These are phyloP conservation scores for Capromys pilorides DNA, from an alignment of 2,797 vertebrate genomes.

Conservation along the genomic window DNA sequence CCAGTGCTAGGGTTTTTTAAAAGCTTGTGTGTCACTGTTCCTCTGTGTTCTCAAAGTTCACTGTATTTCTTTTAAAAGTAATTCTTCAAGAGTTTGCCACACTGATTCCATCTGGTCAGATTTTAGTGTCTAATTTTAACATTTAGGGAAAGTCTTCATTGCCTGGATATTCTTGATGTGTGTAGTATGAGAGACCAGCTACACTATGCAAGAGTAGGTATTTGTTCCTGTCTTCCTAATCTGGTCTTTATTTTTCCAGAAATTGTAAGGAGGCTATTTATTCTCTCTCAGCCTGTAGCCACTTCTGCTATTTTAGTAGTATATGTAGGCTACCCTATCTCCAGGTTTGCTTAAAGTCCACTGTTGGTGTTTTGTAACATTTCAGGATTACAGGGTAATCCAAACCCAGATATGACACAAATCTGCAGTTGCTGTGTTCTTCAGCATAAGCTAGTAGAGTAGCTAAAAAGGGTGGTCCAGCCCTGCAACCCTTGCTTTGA, in stretches of 20 bases:
- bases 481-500: not conserved
- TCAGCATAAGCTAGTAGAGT: not conserved
- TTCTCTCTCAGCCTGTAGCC: not conserved
- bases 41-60: not conserved
- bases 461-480: not conserved
- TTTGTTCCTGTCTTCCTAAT: not conserved
- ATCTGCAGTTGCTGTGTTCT: not conserved
- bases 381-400: not conserved
- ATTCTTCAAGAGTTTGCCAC: not conserved
- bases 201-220: not conserved
- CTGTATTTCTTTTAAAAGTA: not conserved
- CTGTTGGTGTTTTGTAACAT: not conserved
- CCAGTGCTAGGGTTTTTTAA: not conserved
- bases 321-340: not conserved
- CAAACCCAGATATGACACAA: not conserved
- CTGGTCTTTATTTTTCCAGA: not conserved
- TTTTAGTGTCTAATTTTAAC: not conserved
- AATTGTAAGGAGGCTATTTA: not conserved
- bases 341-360: not conserved
- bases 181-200: not conserved
- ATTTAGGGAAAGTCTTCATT: not conserved
- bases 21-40: not conserved
- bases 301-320: not conserved
- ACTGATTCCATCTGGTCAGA: not conserved
- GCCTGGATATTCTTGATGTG: not conserved